Evolutionary conservation across 2,888 invertebrate genomes (phyloP).

Genomic region (Lysandra coridon): DNA sequence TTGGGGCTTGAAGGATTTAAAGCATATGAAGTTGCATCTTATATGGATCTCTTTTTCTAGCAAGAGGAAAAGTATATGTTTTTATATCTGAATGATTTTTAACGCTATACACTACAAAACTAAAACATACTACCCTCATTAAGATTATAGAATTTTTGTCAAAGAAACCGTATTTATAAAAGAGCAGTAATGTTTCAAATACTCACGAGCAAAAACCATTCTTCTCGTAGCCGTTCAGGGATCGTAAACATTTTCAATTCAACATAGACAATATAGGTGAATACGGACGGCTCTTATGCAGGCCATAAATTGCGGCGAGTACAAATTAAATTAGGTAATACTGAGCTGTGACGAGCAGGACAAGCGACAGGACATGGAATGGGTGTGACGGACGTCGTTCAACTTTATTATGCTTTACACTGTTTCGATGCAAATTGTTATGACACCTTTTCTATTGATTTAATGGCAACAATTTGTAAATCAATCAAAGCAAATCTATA

Average conservation of each 20-base stretch:
- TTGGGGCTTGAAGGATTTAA: too few relatives aligned
- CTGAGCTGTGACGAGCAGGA: conserved; percentile 73
- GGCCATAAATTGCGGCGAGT: conserved; percentile 74
- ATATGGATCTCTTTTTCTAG: too few relatives aligned
- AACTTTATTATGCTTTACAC: conserved; percentile 45
- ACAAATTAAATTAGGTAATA: conserved; percentile 80
- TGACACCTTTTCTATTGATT: conserved; percentile 3
- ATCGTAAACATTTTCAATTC: conserved; percentile 26
- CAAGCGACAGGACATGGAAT: conserved; percentile 73
- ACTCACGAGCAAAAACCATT: neutral
- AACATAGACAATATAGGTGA: conserved; percentile 51
- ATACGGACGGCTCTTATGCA: conserved; percentile 66
- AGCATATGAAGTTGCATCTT: too few relatives aligned
- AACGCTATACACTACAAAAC: too few relatives aligned
- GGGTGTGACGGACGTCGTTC: conserved; percentile 63
- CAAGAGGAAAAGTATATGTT: too few relatives aligned
- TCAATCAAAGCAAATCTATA: neutral
- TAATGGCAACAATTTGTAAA: neutral
- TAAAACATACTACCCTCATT: too few relatives aligned
- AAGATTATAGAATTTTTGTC: neutral
- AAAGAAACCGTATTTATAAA: neutral
- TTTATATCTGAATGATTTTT: too few relatives aligned
- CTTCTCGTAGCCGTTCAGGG: neutral
- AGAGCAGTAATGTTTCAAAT: neutral
- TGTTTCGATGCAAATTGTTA: neutral